Conservation (phyloP, 2,113 vertebrate species). For the Tragelaphus buxtoni region DNA sequence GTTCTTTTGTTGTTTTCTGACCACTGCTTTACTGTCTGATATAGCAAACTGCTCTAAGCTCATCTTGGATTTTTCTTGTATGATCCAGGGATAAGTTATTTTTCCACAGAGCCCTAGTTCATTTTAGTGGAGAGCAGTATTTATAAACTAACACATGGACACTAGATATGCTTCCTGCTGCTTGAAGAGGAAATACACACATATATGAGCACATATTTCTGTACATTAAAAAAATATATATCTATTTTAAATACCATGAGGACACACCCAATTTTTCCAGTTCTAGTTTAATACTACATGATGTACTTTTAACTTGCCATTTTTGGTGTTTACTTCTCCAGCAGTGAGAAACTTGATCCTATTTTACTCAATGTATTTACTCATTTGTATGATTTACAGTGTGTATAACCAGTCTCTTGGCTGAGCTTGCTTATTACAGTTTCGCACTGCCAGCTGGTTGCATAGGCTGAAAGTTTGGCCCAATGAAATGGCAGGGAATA, state of each 20-base stretch:
- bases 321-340: neutral
- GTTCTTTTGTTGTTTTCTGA: neutral
- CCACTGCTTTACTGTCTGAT: neutral
- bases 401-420: neutral
- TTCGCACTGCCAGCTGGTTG: neutral
- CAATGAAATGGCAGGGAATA: neutral
- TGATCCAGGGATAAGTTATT: neutral
- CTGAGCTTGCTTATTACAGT: neutral
- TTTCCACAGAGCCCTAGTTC: neutral
- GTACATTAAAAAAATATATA: neutral
- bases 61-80: neutral
- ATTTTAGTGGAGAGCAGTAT: neutral
- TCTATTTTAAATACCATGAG: neutral
- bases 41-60: neutral
- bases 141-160: neutral
- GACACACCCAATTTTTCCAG: neutral
- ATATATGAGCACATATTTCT: neutral
- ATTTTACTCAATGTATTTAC: neutral
- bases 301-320: slow-evolving; percentile 7
- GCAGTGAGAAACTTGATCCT: neutral
- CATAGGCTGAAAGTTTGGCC: neutral
- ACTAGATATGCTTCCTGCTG: neutral
- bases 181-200: neutral
- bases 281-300: neutral
- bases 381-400: neutral